Evolutionary conservation across 2,113 vertebrate genomes (phyloP).

Genomic region (Myocastor coypus): DNA sequence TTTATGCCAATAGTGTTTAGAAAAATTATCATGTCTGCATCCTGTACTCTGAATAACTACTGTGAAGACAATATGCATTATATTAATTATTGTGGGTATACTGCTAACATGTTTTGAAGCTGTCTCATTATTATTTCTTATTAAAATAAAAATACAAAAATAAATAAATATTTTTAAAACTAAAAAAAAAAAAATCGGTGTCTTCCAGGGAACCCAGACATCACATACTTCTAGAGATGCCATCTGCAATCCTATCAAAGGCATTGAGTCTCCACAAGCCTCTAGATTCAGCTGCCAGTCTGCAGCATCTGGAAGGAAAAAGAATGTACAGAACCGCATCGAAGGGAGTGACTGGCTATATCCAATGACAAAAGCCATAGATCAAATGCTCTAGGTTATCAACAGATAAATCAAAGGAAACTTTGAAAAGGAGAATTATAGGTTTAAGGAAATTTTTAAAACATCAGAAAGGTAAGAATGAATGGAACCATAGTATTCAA

Average conservation of each 20-base stretch:
- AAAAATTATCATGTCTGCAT: too few relatives aligned
- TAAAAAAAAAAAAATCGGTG: not conserved
- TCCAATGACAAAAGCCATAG: not conserved
- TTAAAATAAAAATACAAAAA: too few relatives aligned
- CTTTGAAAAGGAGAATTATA: not conserved
- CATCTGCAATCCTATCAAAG: not conserved
- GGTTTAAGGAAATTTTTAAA: slow-evolving; percentile 30
- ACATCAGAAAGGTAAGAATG: not conserved
- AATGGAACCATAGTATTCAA: not conserved
- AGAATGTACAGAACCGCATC: not conserved
- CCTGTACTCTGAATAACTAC: too few relatives aligned
- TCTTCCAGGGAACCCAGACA: not conserved
- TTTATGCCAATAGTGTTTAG: too few relatives aligned
- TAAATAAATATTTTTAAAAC: too few relatives aligned
- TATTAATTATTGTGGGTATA: too few relatives aligned
- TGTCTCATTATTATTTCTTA: too few relatives aligned
- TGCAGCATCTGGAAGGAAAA: not conserved
- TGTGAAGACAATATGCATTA: too few relatives aligned
- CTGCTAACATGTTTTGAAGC: too few relatives aligned
- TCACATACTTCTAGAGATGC: not conserved
- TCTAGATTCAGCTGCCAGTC: not conserved
- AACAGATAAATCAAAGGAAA: not conserved
- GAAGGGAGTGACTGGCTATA: not conserved
- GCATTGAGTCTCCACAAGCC: not conserved
- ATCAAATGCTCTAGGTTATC: not conserved